Evolutionary conservation across 2,888 invertebrate species (phyloP), one percentile per base, ranked within the genome.

Genomic region (Acleris sparsana): DNA sequence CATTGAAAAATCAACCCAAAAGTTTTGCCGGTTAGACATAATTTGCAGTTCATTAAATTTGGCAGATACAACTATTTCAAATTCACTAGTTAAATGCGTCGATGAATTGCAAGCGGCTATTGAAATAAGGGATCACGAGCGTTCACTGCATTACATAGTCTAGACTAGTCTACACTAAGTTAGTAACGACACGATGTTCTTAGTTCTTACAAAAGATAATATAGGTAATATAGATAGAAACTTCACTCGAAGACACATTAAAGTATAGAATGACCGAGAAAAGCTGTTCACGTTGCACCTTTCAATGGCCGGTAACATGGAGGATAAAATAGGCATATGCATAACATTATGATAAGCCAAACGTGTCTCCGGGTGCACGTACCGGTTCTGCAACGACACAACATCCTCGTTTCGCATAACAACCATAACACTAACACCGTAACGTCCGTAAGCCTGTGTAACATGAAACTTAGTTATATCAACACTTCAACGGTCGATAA

Each of bases 401-500:
- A 59, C 60, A 65, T 65, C 64, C 64, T 65, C 59, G 49, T 49
- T 65, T 65, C 33, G 65, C 65, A 55, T 65, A 63, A 53, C 53
- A 51, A 61, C 44, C 55, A 65, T 65, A 65, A 61, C 65, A 61
- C 63, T 60, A 64, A 60, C 58, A 52, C 48, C 60, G 65, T 65
- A 65, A 61, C 49, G 59, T 33, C 39, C 60, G 65, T 65, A 65
- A 65, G 43, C 53, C 46, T 51, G 13, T 44, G 60, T 61, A 65
- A 61, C 51, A 51, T 18, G 51, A 65, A 17, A 59, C 53, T 18
- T 20, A 60, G 13, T 39, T 39, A 53, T 59, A 22, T 49, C 25
- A 22, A 9, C 9, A 17, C 33, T 18, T 33, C 57, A 46, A 13
- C 25, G 13, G 13, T 13, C 13, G 11, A 7, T 48, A 20, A 43